Evolutionary conservation across 2,888 invertebrate genomes (phyloP), one percentile per base, ranked within the genome.

Genomic region (Allolobophora icterica): DNA sequence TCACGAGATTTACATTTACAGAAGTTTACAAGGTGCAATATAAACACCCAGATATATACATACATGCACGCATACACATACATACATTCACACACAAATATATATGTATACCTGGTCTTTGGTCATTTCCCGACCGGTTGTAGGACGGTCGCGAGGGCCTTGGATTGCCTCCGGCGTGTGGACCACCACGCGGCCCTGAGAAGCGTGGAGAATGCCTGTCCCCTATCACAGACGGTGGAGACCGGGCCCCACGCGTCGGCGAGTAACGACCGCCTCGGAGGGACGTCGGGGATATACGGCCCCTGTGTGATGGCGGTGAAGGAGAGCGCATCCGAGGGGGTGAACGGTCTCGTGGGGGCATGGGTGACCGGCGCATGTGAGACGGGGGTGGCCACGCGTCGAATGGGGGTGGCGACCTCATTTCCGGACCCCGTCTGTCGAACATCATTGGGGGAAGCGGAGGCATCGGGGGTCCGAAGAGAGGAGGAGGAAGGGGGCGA

Each of bases 381-480:
- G 83, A 83, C 30, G 33, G 83, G 30, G 83, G 83, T 33, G 84
- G 84, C 84, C 84, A 84, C 90, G 58, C 58, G 58, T 58, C 90
- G 42, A 90, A 90, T 6, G 52, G n/a, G 90, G 42, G 90, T 30
- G 90, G 58, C 33, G 90, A 90, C 19, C 90, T 42, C 90, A 90
- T 58, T 1, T 90, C 90, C 15, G 5, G 90, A 2, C 8, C 45
- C 45, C 90, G 52, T 19, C 45, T 52, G 35, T 90, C 90, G 42
- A 90, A 90, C 52, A 52, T 1, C 90, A 90, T 90, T 19, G 90
- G 15, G 42, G 90, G 90, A 33, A n/a, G 58, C 35, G 89, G 89
- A 40, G 89, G 89, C 89, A 89, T 38, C 33, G 90, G 90, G 42
- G 42, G 90, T 33, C 52, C 45, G 33, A 90, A 45, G 52, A 90